Evolutionary conservation across 2,797 vertebrate species (phyloP).

Genomic region (Limosa lapponica): DNA sequence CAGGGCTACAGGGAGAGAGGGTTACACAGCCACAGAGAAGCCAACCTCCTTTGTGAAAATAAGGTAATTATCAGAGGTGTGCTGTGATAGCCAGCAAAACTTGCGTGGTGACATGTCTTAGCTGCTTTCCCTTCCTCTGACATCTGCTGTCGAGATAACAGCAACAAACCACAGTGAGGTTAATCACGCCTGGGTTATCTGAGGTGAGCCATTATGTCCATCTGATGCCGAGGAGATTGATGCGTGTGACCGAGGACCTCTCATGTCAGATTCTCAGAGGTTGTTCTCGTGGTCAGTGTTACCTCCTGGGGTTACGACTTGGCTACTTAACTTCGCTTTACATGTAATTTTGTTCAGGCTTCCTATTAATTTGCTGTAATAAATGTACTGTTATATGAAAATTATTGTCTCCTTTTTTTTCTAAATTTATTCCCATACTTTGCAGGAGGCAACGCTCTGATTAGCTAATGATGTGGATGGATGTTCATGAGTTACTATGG

Average conservation of each 20-base stretch:
- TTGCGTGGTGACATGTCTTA: not conserved
- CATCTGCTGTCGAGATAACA: not conserved
- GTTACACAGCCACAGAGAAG: not conserved
- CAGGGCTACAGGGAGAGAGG: not conserved
- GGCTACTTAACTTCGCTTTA: not conserved
- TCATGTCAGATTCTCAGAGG: not conserved
- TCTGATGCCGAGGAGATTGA: not conserved
- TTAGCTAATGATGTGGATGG: not conserved
- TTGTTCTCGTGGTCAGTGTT: not conserved
- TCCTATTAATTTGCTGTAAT: not conserved
- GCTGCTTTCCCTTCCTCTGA: not conserved
- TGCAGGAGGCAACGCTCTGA: not conserved
- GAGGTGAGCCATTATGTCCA: not conserved
- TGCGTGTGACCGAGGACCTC: not conserved
- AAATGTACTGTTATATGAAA: not conserved
- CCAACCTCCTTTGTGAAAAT: not conserved
- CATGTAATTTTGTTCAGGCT: not conserved
- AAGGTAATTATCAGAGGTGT: not conserved
- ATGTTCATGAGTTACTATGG: not conserved
- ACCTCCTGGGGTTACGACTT: not conserved
- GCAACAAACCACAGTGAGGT: not conserved
- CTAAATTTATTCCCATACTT: not conserved
- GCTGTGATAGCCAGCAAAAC: not conserved
- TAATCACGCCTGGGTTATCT: rapidly evolving
- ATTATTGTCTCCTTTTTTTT: not conserved